Evolutionary conservation across 2,888 invertebrate genomes (phyloP).

Genomic region (Teleogryllus oceanicus): DNA sequence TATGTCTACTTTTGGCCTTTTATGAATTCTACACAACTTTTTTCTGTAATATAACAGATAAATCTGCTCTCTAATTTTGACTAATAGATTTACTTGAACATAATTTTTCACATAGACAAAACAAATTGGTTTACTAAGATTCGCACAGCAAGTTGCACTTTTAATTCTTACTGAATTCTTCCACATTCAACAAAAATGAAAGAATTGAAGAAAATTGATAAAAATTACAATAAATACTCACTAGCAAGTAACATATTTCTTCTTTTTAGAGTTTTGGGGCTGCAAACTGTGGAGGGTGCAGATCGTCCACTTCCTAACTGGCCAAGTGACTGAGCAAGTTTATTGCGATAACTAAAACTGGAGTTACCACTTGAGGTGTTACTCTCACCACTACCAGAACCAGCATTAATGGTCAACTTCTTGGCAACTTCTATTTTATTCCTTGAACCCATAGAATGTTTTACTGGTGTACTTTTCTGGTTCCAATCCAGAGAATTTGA

Average conservation of each 20-base stretch:
- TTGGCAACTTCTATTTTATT: not conserved
- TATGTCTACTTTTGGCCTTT: too few species aligned
- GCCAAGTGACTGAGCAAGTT: not conserved
- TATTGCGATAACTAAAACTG: not conserved
- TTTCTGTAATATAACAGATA: too few species aligned
- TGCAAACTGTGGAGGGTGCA: not conserved
- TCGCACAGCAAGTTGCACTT: too few species aligned
- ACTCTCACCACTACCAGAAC: not conserved
- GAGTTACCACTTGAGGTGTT: not conserved
- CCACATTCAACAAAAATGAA: too few species aligned
- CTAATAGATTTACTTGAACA: too few species aligned
- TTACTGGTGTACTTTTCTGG: not conserved
- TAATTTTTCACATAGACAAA: too few species aligned
- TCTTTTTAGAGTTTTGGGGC: conserved; percentile 23
- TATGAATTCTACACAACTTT: too few species aligned
- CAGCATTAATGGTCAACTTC: not conserved
- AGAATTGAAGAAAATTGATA: not conserved
- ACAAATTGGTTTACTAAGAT: too few species aligned
- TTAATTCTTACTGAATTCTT: too few species aligned
- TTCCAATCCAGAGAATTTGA: not conserved
- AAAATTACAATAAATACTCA: not conserved
- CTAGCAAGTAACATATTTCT: conserved; percentile 19
- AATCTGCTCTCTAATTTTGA: too few species aligned
- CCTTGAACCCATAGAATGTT: not conserved
- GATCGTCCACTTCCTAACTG: not conserved